phyloP scores from a whole-genome alignment of 2,888 invertebrate genomes.

The Chaetoderma sp. region DNA sequence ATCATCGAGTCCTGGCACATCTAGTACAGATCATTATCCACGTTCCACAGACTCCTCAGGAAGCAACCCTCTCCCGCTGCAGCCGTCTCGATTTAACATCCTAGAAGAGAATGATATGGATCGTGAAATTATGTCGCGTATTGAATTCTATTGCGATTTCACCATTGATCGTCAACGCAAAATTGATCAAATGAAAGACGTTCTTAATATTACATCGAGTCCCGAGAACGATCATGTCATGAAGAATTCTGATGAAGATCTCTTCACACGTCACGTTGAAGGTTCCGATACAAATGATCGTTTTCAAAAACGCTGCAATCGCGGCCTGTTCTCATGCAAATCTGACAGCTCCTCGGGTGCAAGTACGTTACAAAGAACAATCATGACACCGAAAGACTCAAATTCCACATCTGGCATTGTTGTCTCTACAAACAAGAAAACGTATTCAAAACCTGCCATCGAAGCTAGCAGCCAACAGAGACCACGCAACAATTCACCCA shows the following conservation, averaged over 20 bases:
- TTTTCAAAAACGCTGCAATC: slow-evolving; percentile 14
- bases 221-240: slow-evolving; percentile 21
- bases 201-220: slow-evolving; percentile 16
- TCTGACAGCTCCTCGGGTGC: slow-evolving; percentile 36
- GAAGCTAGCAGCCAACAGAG: neutral
- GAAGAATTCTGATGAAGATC: slow-evolving; percentile 36
- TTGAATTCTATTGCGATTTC: slow-evolving; percentile 58
- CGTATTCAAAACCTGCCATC: slow-evolving; percentile 30
- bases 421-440: slow-evolving; percentile 30
- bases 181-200: slow-evolving; percentile 44
- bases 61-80: too few relatives aligned
- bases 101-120: too few relatives aligned
- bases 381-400: slow-evolving; percentile 52
- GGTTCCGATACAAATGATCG: slow-evolving; percentile 46
- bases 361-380: slow-evolving; percentile 46
- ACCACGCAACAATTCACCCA: neutral
- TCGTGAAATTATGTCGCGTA: slow-evolving; percentile 53
- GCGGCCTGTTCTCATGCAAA: slow-evolving; percentile 24
- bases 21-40: too few relatives aligned
- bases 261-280: slow-evolving; percentile 45
- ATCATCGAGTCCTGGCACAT: too few relatives aligned
- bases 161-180: slow-evolving; percentile 56
- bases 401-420: slow-evolving; percentile 39
- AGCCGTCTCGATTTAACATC: too few relatives aligned
- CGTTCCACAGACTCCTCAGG: too few relatives aligned